Evolutionary conservation across 2,888 invertebrate species (phyloP).

Genomic region (Tetheella fluctuosa): DNA sequence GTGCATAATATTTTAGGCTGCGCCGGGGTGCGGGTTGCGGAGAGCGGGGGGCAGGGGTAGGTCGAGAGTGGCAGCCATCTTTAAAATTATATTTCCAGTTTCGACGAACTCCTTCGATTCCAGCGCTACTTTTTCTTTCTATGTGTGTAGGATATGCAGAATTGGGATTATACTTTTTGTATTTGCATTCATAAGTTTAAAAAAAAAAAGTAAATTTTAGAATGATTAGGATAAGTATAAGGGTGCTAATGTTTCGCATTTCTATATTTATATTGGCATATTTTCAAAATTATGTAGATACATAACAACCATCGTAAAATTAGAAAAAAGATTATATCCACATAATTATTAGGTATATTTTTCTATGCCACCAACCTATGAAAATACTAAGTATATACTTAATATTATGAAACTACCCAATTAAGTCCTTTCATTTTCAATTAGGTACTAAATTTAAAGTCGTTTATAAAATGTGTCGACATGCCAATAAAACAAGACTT

Average conservation of each 20-base stretch:
- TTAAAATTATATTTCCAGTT: slow-evolving; percentile 84
- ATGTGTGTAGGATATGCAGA: slow-evolving; percentile 52
- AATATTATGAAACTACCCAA: too few relatives aligned
- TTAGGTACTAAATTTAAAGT: too few relatives aligned
- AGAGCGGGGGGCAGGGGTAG: slow-evolving; percentile 61
- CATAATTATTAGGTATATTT: too few relatives aligned
- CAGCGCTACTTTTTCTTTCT: slow-evolving; percentile 62
- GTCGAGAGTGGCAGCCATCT: slow-evolving; percentile 78
- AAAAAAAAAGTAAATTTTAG: not conserved
- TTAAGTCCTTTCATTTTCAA: too few relatives aligned
- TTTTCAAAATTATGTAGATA: not conserved
- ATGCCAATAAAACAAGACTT: too few relatives aligned
- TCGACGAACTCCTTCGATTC: slow-evolving; percentile 74
- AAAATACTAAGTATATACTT: too few relatives aligned
- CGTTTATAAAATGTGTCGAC: too few relatives aligned
- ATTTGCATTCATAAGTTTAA: not conserved
- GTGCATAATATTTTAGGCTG: slow-evolving; percentile 85
- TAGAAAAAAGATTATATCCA: too few relatives aligned
- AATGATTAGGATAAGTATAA: not conserved
- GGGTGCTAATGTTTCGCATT: too few relatives aligned
- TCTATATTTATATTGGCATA: not conserved
- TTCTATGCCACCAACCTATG: too few relatives aligned
- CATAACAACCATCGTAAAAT: too few relatives aligned
- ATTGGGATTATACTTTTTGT: slow-evolving; percentile 24
- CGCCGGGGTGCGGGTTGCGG: slow-evolving; percentile 62